phyloP scores from a whole-genome alignment of 2,113 vertebrate genomes.

The Antennarius striatus region DNA sequence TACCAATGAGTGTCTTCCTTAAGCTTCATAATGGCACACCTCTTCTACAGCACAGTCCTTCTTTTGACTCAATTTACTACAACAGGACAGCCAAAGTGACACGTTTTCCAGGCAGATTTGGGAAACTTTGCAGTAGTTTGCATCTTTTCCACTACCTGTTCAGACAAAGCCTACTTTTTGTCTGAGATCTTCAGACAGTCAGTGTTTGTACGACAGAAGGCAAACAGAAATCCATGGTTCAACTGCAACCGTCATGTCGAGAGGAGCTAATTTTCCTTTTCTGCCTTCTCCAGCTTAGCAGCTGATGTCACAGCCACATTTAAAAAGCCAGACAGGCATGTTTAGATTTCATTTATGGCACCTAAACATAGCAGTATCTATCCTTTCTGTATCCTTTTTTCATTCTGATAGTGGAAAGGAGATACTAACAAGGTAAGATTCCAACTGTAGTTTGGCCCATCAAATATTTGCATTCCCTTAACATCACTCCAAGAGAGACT shows the following conservation, averaged over 20 bases:
- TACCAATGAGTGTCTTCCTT: slow-evolving; percentile 17
- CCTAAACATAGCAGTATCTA: slow-evolving; percentile 28
- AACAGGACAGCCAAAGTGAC: not conserved
- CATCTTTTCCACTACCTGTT: slow-evolving; percentile 40
- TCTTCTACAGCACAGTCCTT: slow-evolving; percentile 16
- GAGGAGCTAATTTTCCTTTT: slow-evolving; percentile 31
- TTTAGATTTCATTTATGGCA: slow-evolving; percentile 57
- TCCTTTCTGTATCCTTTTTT: slow-evolving; percentile 15
- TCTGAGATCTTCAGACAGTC: slow-evolving; percentile 6
- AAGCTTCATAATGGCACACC: slow-evolving; percentile 27
- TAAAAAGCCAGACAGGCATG: slow-evolving; percentile 40
- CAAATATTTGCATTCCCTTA: slow-evolving; percentile 53
- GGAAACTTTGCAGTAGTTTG: slow-evolving; percentile 10
- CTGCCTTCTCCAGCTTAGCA: slow-evolving; percentile 23
- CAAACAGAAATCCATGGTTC: slow-evolving; percentile 10
- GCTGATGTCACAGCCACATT: slow-evolving; percentile 26
- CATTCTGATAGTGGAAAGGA: slow-evolving; percentile 12
- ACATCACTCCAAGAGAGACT: slow-evolving; percentile 32
- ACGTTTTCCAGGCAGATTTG: slow-evolving; percentile 1
- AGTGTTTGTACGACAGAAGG: slow-evolving; percentile 16
- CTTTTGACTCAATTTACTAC: not conserved
- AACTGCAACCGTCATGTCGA: slow-evolving; percentile 38
- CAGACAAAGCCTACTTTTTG: slow-evolving; percentile 17
- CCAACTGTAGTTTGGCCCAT: slow-evolving; percentile 31
- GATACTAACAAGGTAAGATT: slow-evolving; percentile 52